phyloP scores from a whole-genome alignment of 2,113 vertebrate species.

The Suricata suricatta region DNA sequence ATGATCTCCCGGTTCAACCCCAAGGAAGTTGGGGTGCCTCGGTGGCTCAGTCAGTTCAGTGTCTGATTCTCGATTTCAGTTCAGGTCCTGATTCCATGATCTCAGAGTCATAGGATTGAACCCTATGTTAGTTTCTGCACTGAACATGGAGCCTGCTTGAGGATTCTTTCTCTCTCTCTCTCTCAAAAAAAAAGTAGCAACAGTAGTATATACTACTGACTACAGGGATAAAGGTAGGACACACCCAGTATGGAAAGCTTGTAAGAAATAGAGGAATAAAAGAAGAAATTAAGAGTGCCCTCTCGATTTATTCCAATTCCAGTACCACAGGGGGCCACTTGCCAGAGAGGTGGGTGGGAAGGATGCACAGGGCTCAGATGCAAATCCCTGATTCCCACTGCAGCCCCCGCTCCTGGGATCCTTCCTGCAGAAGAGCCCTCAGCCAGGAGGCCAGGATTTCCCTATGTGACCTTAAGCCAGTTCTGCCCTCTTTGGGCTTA shows the following conservation, averaged over 20 bases:
- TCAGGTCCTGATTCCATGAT: too few species aligned
- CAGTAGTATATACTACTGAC: background rate
- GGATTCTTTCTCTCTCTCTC: too few species aligned
- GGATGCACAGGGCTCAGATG: background rate
- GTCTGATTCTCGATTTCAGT: too few species aligned
- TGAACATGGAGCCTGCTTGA: too few species aligned
- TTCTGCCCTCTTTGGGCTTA: background rate
- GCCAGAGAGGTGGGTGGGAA: background rate
- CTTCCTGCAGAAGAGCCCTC: background rate
- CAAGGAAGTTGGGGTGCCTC: too few species aligned
- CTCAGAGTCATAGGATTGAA: too few species aligned
- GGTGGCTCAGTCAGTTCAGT: too few species aligned
- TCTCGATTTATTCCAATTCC: background rate
- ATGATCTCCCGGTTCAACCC: too few species aligned
- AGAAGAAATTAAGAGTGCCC: background rate
- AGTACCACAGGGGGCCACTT: background rate
- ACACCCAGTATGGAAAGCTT: background rate
- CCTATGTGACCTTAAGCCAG: background rate
- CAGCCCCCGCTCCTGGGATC: background rate
- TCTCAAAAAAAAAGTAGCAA: background rate
- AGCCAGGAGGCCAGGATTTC: background rate
- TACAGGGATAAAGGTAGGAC: background rate
- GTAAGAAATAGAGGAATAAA: background rate
- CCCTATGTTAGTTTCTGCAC: too few species aligned
- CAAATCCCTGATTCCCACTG: background rate